phyloP scores from a whole-genome alignment of 2,113 vertebrate genomes.

The Willisornis vidua region DNA sequence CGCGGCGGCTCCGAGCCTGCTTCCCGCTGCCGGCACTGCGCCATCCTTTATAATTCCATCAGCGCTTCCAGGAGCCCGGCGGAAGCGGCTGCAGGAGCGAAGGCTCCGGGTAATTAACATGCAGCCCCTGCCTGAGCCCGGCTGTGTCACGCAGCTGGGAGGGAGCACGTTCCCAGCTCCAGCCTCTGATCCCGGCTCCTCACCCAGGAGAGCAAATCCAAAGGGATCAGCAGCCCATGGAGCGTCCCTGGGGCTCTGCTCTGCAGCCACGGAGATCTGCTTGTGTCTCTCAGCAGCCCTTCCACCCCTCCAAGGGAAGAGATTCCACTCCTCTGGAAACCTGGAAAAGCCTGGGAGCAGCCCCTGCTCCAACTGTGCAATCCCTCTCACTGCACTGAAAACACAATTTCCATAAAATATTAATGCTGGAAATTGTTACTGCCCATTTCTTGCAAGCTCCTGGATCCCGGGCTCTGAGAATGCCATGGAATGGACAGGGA shows the following conservation, averaged over 20 bases:
- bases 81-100: not conserved
- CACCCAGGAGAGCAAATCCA: rapidly evolving
- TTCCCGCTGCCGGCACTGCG: not conserved
- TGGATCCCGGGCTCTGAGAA: rapidly evolving
- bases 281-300: not conserved
- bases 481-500: not conserved
- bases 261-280: not conserved
- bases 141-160: not conserved
- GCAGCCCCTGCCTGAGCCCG: not conserved
- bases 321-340: not conserved
- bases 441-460: rapidly evolving
- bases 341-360: not conserved
- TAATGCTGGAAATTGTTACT: not conserved
- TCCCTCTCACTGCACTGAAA: not conserved
- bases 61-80: not conserved
- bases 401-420: not conserved
- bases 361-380: not conserved
- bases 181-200: not conserved
- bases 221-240: rapidly evolving
- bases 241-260: rapidly evolving
- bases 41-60: not conserved
- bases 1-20: not conserved
- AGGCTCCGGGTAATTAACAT: not conserved
- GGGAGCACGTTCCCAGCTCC: not conserved
- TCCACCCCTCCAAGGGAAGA: not conserved